Evolutionary conservation across 2,797 vertebrate genomes (phyloP), one percentile per base, ranked within the genome.

Genomic region (Esox masquinongy): DNA sequence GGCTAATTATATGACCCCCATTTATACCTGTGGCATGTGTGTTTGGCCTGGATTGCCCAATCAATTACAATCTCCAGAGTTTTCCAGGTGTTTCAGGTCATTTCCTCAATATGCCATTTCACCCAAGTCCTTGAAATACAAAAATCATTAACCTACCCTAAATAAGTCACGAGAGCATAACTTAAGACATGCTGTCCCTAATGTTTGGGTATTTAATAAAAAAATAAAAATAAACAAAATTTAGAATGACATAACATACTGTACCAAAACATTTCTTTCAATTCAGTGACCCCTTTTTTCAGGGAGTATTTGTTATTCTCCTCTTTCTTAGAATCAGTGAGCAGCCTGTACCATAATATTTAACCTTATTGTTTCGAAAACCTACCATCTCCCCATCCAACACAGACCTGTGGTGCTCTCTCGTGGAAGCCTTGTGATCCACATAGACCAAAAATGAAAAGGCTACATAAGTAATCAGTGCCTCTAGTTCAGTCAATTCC

Each of bases 261-360:
- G 82, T 82, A 77, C 79, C 75, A 69, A 79, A 87, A 88, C 79
- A 88, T 0, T 0, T 8, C 4, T 74, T 24, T 6, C 17, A 59
- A 59, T 22, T 73, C 26, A 31, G 70, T 74, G 80, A 31, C 8
- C 56, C 22, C 11, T 24, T 22, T 17, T 67, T 29, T 67, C 24
- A 36, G 59, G 73, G 68, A 36, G 67, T 74, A 75, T 64, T 53
- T 49, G 68, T 72, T 22, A 17, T 36, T 61, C 63, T 66, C 24
- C 63, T 84, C 79, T 79, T 72, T 66, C 73, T 47, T 74, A 78
- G 77, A 83, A 87, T 90, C 82, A 87, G 79, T 80, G 82, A 83
- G 82, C 89, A 86, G 63, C 72, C 31, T 86, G 91, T 92, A 88
- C 90, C 91, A 91, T 83, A 88, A 90, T 86, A 91, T 82, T 77